A percentile compares a stretch with the other conserved stretches of the same genome.
phyloP scores from a whole-genome alignment of 2,888 invertebrate species.

The Leptarthrus brevirostris region DNA sequence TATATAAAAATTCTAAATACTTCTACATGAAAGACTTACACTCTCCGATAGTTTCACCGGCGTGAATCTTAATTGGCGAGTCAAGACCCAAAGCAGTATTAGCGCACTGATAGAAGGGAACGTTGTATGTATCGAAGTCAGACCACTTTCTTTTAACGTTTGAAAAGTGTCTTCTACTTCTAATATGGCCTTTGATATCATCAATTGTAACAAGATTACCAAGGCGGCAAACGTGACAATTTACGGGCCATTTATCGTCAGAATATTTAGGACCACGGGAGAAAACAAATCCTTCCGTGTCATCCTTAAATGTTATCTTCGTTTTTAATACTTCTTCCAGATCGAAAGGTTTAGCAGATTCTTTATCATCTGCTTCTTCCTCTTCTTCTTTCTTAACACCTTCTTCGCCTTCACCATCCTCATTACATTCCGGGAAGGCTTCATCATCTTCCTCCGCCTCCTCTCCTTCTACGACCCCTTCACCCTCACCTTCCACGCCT shows the following conservation, averaged over 20 bases:
- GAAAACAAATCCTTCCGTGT: constrained; percentile 38
- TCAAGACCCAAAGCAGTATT: constrained; percentile 3
- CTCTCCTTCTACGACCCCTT: background rate
- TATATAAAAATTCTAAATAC: background rate
- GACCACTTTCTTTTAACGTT: constrained; percentile 20
- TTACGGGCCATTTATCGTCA: constrained; percentile 52
- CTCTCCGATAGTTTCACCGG: constrained; percentile 52
- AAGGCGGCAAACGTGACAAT: constrained; percentile 51
- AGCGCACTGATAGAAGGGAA: constrained; percentile 44
- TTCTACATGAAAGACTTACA: constrained; percentile 45
- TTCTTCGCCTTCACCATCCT: background rate
- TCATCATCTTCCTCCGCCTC: background rate
- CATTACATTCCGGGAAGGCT: background rate
- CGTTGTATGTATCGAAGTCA: constrained; percentile 37
- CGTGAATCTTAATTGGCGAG: constrained; percentile 51
- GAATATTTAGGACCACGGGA: constrained; percentile 53
- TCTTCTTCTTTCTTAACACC: background rate
- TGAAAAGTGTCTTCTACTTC: constrained; percentile 31
- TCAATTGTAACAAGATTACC: constrained; percentile 45
- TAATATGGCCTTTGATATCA: constrained; percentile 47
- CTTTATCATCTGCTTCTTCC: background rate
- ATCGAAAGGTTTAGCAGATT: constrained; percentile 16
- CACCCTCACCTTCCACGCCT: background rate
- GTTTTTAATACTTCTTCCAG: constrained; percentile 45
- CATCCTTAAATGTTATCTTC: constrained; percentile 49